Percentiles rank a stretch among this genome's conserved stretches.
phyloP scores from a whole-genome alignment of 2,888 invertebrate species.

The Lagria hirta region DNA sequence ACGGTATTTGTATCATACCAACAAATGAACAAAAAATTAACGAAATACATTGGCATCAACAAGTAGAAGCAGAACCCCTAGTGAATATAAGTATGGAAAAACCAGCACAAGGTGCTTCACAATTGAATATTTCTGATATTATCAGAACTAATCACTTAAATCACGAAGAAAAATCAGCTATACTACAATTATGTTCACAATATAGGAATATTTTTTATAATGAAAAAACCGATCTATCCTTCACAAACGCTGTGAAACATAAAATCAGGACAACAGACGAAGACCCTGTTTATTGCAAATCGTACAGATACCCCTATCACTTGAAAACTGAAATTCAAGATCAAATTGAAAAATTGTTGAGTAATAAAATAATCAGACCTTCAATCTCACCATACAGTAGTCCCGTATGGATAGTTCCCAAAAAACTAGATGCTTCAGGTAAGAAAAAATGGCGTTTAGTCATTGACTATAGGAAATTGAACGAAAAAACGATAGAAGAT shows the following conservation, averaged over 20 bases:
- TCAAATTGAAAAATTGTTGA: constrained; percentile 1
- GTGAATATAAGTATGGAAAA: background rate
- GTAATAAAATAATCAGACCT: no score
- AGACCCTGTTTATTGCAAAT: constrained; percentile 4
- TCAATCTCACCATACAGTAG: no score
- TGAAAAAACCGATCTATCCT: constrained; percentile 6
- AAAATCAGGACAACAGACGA: constrained; percentile 1
- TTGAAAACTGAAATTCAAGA: constrained; percentile 3
- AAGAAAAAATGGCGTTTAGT: no score
- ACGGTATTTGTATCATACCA: background rate
- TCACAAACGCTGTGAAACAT: background rate
- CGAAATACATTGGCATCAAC: background rate
- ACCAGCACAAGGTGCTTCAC: background rate
- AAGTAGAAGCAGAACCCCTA: background rate
- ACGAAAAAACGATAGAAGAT: no score
- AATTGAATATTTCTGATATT: constrained; percentile 2
- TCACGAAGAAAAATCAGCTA: constrained; percentile 2
- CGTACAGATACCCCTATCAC: constrained; percentile 4
- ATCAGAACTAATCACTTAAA: constrained; percentile 8
- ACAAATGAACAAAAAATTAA: background rate
- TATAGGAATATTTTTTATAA: constrained; percentile 10
- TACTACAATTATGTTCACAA: constrained; percentile 4
- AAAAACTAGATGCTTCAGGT: no score
- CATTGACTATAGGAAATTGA: no score
- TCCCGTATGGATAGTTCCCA: no score